phyloP scores from a whole-genome alignment of 2,113 vertebrate species.

The Formicarius rufipectus region DNA sequence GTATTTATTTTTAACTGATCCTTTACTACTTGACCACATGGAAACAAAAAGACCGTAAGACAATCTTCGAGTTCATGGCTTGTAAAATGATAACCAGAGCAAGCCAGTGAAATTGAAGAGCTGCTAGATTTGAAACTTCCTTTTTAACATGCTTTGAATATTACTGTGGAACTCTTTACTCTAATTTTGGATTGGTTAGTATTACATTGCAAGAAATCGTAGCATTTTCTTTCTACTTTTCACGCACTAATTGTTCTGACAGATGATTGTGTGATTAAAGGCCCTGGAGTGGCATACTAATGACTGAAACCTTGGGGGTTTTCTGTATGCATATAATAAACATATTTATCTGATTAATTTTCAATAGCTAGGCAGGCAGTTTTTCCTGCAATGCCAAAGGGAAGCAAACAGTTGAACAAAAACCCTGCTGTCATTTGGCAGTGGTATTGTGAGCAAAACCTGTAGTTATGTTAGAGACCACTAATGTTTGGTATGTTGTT shows the following conservation, averaged over 20 bases:
- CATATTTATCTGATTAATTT: neutral
- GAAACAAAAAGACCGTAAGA: neutral
- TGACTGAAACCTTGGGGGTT: neutral
- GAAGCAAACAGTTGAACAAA: conserved; percentile 9
- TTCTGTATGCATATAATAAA: neutral
- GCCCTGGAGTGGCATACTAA: neutral
- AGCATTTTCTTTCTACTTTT: neutral
- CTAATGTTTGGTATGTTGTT: conserved; percentile 47
- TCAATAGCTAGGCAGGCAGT: neutral
- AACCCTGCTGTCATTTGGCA: conserved; percentile 31
- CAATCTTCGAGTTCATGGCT: neutral
- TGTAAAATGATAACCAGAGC: neutral
- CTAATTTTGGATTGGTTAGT: neutral
- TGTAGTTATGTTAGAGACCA: neutral
- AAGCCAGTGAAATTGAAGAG: neutral
- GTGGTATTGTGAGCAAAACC: neutral
- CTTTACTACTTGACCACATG: neutral
- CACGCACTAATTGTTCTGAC: neutral
- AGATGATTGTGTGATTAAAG: neutral
- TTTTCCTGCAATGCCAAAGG: neutral
- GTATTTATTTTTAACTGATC: neutral
- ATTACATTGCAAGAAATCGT: neutral
- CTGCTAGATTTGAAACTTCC: neutral
- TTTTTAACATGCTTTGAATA: neutral
- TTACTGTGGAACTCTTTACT: neutral